Evolutionary conservation across 1,140 invertebrate genomes (phyloP).

Genomic region (Drosophila pandora): DNA sequence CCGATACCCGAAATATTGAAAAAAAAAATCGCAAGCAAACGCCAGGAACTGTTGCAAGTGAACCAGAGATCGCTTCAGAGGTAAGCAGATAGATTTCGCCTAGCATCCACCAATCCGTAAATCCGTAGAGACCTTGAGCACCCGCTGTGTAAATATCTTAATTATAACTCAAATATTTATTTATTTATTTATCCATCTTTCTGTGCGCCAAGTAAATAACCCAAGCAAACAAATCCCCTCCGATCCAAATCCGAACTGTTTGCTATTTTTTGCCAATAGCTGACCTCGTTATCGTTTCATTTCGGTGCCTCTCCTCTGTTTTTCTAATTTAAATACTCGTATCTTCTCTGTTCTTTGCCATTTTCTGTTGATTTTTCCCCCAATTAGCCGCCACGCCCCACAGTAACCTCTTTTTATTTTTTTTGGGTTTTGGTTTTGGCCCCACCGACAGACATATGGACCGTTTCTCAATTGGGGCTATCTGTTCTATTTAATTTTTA

Average conservation of each 20-base stretch:
- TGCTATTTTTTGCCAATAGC: slow-evolving; percentile 40
- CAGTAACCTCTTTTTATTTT: slow-evolving; percentile 35
- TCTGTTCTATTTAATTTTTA: slow-evolving; percentile 32
- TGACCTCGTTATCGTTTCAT: slow-evolving; percentile 59
- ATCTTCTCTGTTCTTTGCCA: slow-evolving; percentile 22
- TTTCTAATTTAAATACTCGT: slow-evolving; percentile 6
- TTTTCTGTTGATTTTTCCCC: slow-evolving; percentile 55
- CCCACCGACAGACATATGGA: slow-evolving; percentile 16
- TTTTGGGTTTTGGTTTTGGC: slow-evolving; percentile 2
- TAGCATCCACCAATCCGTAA: slow-evolving; percentile 6
- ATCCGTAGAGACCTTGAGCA: slow-evolving; percentile 47
- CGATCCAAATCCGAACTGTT: slow-evolving; percentile 23
- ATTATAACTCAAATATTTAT: slow-evolving; percentile 48
- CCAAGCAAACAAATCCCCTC: slow-evolving; percentile 13
- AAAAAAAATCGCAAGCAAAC: slow-evolving; percentile 31
- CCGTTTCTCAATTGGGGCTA: slow-evolving; percentile 50
- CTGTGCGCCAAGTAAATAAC: slow-evolving; percentile 47
- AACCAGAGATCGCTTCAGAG: slow-evolving; percentile 53
- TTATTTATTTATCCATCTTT: slow-evolving; percentile 47
- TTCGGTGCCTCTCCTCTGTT: slow-evolving; percentile 3
- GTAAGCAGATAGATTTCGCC: slow-evolving; percentile 56
- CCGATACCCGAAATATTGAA: slow-evolving; percentile 25
- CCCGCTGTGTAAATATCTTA: slow-evolving; percentile 43
- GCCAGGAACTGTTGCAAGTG: slow-evolving; percentile 60
- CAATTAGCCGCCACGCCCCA: slow-evolving; percentile 59